Base-by-base conservation (phyloP, 2,888 invertebrate species). In the Kryphioiulus occultus region DNA sequence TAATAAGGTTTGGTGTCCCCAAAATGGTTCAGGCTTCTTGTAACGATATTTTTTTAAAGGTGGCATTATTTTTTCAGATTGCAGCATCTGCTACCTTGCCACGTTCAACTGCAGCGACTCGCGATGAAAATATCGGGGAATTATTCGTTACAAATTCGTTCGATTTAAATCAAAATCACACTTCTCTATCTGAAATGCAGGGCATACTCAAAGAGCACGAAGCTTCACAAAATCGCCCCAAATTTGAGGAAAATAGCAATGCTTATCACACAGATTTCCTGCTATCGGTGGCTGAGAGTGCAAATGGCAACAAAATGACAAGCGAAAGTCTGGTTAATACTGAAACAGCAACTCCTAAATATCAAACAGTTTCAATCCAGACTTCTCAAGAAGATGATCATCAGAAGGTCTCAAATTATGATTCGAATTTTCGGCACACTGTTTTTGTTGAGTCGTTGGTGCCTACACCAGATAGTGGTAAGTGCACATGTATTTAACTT, bases 1-100 rank as follows among this genome's bases (percentile, higher is more conserved):
- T 26, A 78, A 78, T 78, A 78, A 78, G 78, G 78, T 78, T 68
- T n/a, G 10, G 68, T 26, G 68, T n/a, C n/a, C n/a, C n/a, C n/a
- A n/a, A n/a, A n/a, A n/a, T 26, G 26, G 7, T 68, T 68, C 12
- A 26, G 22, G 1, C 26, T 9, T 39, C 3, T 3, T 39, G 5
- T 78, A 30, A 26, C 4, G 15, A 78, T 78, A 78, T 15, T 78
- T 30, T 10, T 30, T n/a, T 10, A n/a, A 53, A 19, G 12, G 30
- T 68, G 26, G 4, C 78, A 78, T 78, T 78, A 30, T 78, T 30
- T 78, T 39, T 78, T 15, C 30, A 78, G 78, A 78, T 78, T 26
- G 78, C 30, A 15, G 78, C 78, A 78, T 78, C 26, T 15, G 78
- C 30, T 30, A 30, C 30, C 12, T 30, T 78, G 30, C 30, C 78